phyloP scores from a whole-genome alignment of 1,140 invertebrate genomes.

The Drosophila equinoxialis region DNA sequence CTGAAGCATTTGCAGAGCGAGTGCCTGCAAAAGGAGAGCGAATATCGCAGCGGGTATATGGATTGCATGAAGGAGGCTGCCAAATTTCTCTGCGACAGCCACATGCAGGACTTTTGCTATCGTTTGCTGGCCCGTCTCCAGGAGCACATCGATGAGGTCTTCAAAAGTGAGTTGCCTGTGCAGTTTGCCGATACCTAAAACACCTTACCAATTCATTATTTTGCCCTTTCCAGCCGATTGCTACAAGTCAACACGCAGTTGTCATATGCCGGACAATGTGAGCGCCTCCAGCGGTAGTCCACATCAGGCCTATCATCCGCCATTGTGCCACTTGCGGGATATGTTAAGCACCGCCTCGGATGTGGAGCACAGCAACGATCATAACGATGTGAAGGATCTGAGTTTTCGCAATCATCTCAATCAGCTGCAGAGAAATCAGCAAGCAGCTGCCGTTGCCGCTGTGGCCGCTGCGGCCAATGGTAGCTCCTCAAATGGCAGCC shows the following conservation, averaged over 20 bases:
- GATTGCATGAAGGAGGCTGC: slow-evolving; percentile 95
- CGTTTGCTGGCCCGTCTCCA: slow-evolving; percentile 92
- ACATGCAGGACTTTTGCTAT: slow-evolving; percentile 91
- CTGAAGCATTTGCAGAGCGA: slow-evolving; percentile 92
- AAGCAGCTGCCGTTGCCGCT: slow-evolving; percentile 51
- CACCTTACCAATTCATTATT: neutral
- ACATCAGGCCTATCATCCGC: slow-evolving; percentile 82
- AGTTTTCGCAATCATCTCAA: slow-evolving; percentile 81
- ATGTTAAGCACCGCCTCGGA: slow-evolving; percentile 76
- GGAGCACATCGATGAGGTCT: slow-evolving; percentile 89
- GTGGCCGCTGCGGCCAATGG: slow-evolving; percentile 33
- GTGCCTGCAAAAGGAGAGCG: slow-evolving; percentile 82
- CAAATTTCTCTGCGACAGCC: slow-evolving; percentile 93
- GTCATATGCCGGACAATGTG: slow-evolving; percentile 83
- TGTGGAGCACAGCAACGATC: slow-evolving; percentile 85
- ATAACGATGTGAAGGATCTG: slow-evolving; percentile 86
- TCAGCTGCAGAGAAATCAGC: slow-evolving; percentile 69
- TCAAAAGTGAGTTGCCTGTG: slow-evolving; percentile 84
- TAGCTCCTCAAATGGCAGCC: slow-evolving; percentile 25
- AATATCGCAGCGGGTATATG: slow-evolving; percentile 91
- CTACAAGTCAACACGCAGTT: slow-evolving; percentile 83
- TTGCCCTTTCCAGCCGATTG: slow-evolving; percentile 84
- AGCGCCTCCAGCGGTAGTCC: slow-evolving; percentile 81
- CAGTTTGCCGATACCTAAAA: too few relatives aligned
- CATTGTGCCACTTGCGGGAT: slow-evolving; percentile 81